Evolutionary conservation across 1,140 invertebrate genomes (phyloP), one percentile per base, ranked within the genome.

Genomic region (Stratiolaelaps scimitus): DNA sequence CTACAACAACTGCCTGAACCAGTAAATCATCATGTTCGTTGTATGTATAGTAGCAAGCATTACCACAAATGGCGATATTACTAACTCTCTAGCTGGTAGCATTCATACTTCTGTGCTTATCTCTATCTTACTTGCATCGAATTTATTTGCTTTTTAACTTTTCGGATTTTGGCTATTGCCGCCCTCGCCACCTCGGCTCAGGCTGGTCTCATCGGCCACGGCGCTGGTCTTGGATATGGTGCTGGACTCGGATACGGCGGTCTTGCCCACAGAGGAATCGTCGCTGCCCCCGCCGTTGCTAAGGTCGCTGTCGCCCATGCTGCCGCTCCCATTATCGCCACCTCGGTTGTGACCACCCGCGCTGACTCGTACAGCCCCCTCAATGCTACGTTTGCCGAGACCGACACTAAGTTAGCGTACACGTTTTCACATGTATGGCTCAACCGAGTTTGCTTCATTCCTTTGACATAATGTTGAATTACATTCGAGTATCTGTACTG

Each of bases 301-400:
- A 60, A 60, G 34, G 15, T 60, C 13, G 34, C 34, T 10, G 34
- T 10, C 10, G 34, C 34, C 34, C 34, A 6, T 40, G 34, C 34
- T 40, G 53, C 53, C 53, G 15, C 53, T 26, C 53, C 53, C 53
- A 60, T 60, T 13, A 26, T 26, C 20, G 53, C 53, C 53, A 15
- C 7, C 47, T 48, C 47, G 20, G 47, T 28, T 15, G 15, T 48
- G 4, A 48, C 47, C 47, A 48, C 47, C 47, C 47, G 47, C 47
- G 47, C 47, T 48, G 47, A 48, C 15, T 28, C 20, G 19, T 48
- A 48, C 47, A 6, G 19, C 28, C 47, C 47, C 47, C 20, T 48
- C 47, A 48, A 23, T 28, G 47, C 19, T 28, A 48, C 20, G 47
- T 19, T 28, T 15, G 19, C 28, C 47, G 47, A 19, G 20, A 19